Conservation (phyloP, 2,888 invertebrate species). For the Pediacus dermestoides region DNA sequence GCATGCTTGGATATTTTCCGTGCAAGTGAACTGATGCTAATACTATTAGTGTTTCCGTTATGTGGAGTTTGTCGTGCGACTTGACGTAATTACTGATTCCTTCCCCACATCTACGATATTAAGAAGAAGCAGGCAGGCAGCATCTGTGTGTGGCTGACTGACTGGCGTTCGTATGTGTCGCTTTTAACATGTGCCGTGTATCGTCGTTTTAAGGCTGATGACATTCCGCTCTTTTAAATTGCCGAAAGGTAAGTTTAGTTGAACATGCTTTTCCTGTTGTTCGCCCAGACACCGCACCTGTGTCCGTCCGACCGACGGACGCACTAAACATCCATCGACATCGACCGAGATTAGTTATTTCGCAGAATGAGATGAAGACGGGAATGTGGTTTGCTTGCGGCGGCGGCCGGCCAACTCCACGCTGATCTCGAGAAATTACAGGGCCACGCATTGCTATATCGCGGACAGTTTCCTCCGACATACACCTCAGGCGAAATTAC, state of each 20-base stretch:
- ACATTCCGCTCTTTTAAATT: slow-evolving; percentile 35
- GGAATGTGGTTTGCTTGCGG: slow-evolving; percentile 30
- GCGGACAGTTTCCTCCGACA: slow-evolving; percentile 30
- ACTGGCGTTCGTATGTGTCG: slow-evolving; percentile 30
- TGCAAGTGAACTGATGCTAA: slow-evolving; percentile 28
- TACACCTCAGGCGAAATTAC: slow-evolving; percentile 26
- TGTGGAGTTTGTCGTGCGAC: slow-evolving; percentile 33
- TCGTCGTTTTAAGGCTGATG: slow-evolving; percentile 34
- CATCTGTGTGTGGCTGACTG: slow-evolving; percentile 22
- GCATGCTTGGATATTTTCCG: too few species aligned
- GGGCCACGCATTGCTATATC: slow-evolving; percentile 32
- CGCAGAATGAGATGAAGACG: slow-evolving; percentile 22
- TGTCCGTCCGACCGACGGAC: neutral
- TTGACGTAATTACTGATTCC: slow-evolving; percentile 22
- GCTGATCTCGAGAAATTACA: slow-evolving; percentile 34
- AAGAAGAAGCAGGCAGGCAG: too few species aligned
- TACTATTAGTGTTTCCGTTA: slow-evolving; percentile 33
- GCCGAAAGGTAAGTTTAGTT: slow-evolving; percentile 38
- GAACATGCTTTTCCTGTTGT: neutral
- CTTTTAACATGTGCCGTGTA: slow-evolving; percentile 28
- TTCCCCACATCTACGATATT: too few species aligned
- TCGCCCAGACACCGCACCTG: slow-evolving; percentile 1
- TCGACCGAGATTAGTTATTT: slow-evolving; percentile 18
- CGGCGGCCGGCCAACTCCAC: slow-evolving; percentile 29
- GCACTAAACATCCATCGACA: too few species aligned